These are phyloP conservation scores for Embiotoca jacksoni DNA, from an alignment of 2,113 vertebrate species.

Conservation along the genomic window DNA sequence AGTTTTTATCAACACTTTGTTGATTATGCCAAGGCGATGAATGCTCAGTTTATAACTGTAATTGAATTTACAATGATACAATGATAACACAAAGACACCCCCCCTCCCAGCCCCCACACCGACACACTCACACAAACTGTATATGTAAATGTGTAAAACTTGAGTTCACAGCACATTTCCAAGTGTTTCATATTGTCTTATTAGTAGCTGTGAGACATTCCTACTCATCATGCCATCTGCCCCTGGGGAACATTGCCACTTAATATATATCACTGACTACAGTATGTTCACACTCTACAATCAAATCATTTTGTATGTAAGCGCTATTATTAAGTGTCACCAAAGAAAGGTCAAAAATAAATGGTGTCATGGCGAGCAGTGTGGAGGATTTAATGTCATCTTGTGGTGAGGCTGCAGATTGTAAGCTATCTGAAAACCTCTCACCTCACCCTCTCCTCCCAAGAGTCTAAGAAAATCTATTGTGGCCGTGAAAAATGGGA, in stretches of 20 bases:
- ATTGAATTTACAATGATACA: background rate
- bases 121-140: background rate
- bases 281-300: background rate
- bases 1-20: slow-evolving; percentile 17
- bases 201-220: slow-evolving; percentile 22
- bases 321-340: background rate
- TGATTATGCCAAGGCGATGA: slow-evolving; percentile 4
- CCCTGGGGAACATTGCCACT: slow-evolving; percentile 15
- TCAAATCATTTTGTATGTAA: background rate
- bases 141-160: background rate
- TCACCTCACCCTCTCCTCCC: too few relatives aligned
- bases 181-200: slow-evolving; percentile 37
- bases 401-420: too few relatives aligned
- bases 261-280: background rate
- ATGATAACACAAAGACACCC: background rate
- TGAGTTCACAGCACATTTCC: slow-evolving; percentile 19
- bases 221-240: slow-evolving; percentile 49
- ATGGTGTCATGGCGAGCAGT: too few relatives aligned
- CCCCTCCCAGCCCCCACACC: background rate
- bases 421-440: too few relatives aligned
- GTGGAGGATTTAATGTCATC: too few relatives aligned
- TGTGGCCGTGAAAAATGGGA: too few relatives aligned
- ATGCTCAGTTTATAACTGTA: background rate
- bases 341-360: background rate
- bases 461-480: too few relatives aligned